These are phyloP conservation scores for Drosophila novamexicana DNA, from an alignment of 1,140 invertebrate species.

Conservation along the genomic window DNA sequence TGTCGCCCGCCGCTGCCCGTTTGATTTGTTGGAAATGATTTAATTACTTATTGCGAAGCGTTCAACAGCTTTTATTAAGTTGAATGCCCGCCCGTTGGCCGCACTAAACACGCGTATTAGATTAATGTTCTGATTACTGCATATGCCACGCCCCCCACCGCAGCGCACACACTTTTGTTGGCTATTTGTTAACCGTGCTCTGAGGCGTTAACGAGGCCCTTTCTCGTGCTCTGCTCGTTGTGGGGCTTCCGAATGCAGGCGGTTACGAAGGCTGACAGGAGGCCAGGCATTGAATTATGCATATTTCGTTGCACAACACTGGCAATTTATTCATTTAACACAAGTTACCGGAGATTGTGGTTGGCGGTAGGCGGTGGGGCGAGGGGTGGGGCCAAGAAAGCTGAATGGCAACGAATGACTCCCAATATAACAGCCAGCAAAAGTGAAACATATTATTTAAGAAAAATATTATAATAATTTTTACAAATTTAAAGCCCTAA, in stretches of 20 bases:
- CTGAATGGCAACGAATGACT: constrained; percentile 18
- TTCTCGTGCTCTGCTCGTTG: constrained; percentile 7
- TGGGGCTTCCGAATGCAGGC: constrained; percentile 11
- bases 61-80: constrained; percentile 68
- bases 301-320: constrained; percentile 62
- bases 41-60: constrained; percentile 64
- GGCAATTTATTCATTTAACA: constrained; percentile 56
- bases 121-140: constrained; percentile 72
- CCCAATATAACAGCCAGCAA: neutral
- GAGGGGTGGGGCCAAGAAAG: neutral
- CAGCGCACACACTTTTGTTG: neutral
- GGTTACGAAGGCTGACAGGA: neutral
- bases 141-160: neutral
- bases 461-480: neutral
- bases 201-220: constrained; percentile 62
- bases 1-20: constrained; percentile 3
- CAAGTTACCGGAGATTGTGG: neutral
- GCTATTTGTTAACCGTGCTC: constrained; percentile 7
- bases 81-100: constrained; percentile 47
- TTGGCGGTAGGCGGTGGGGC: no score
- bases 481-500: neutral
- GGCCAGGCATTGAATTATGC: constrained; percentile 69
- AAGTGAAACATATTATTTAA: neutral
- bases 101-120: constrained; percentile 65
- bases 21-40: constrained; percentile 74